Base-by-base conservation (phyloP, 1,140 invertebrate genomes). In the Saccostrea cuccullata region DNA sequence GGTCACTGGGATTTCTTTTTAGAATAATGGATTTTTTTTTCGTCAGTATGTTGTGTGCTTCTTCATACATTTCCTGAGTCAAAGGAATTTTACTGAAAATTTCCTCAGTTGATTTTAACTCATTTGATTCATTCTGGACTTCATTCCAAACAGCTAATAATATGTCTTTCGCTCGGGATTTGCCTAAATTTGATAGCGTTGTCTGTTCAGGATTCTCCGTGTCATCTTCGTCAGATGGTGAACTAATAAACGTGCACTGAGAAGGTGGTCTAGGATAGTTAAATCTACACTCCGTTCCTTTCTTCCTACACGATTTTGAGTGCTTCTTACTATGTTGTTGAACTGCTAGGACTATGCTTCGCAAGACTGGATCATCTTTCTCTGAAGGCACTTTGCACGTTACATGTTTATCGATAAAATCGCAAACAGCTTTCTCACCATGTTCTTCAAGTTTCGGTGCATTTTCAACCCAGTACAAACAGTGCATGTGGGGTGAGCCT, bases 241-340 rank as follows among this genome's bases (percentile, higher is more conserved):
- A 26, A 13, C 55, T n/a, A n/a, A 89, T 86, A 84, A 86, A 89
- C 70, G 85, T 86, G 17, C 67, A 12, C 4, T 17, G 67, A 36
- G 88, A 86, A 12, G 89, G 89, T 30, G 86, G 89, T 87, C 83
- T 85, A 6, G 89, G 86, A 30, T 87, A 86, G 58, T 86, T 87
- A 84, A 87, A 87, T 36, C 30, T 0, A 36, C 30, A 36, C 30
- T 36, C 30, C 2, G 30, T 36, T 2, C 30, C 30, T 36, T 86
- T 8, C 84, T 77, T 70, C 86, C 70, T 36, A 2, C 30, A 36
- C 2, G 30, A 36, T 36, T 36, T 36, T 36, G 30, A 36, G 30
- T 36, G 30, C 26, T 64, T 84, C 36, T 89, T 85, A 36, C 82
- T 86, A 8, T 89, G 88, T 70, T 84, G 84, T n/a, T 87, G 87